These are phyloP conservation scores for Melanogrammus aeglefinus DNA, from an alignment of 2,797 vertebrate genomes.

Conservation along the genomic window DNA sequence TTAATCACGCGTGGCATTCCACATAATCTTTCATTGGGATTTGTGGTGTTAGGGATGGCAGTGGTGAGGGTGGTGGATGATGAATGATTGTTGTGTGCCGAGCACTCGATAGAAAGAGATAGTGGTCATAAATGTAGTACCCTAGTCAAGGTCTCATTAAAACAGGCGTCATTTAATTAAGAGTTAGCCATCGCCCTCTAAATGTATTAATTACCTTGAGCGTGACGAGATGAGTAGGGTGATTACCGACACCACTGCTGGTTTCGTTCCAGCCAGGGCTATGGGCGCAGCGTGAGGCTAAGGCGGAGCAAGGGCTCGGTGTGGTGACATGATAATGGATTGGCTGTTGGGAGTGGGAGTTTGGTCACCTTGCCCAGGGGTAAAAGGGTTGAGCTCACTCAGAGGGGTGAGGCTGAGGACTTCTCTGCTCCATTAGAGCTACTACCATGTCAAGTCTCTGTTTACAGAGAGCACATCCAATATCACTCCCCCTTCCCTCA, in stretches of 20 bases:
- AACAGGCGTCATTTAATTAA: conserved; percentile 95
- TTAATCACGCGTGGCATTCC: conserved; percentile 90
- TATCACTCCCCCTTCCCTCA: background rate
- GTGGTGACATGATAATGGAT: conserved; percentile 91
- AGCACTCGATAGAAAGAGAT: conserved; percentile 90
- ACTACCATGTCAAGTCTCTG: conserved; percentile 5
- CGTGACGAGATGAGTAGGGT: conserved; percentile 90
- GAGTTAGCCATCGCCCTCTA: conserved; percentile 86
- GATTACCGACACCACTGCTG: conserved; percentile 80
- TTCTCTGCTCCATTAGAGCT: conserved; percentile 21
- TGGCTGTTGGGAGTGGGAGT: conserved; percentile 74
- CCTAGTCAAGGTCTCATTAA: conserved; percentile 93
- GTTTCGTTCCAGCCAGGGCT: conserved; percentile 91
- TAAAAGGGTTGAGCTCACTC: conserved; percentile 40
- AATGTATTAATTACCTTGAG: conserved; percentile 99
- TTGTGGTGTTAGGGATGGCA: conserved; percentile 25
- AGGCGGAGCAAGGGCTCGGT: conserved; percentile 76
- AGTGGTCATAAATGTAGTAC: conserved; percentile 92
- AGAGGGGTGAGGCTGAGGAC: conserved; percentile 67
- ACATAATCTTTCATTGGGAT: conserved; percentile 84
- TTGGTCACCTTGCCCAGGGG: conserved; percentile 86
- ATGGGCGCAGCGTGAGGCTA: conserved; percentile 81
- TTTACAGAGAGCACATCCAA: conserved; percentile 6
- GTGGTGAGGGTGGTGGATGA: conserved; percentile 79
- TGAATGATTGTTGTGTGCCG: conserved; percentile 86